Evolutionary conservation across 1,140 invertebrate species (phyloP), one percentile per base, ranked within the genome.

Genomic region (Neoseiulus cucumeris): DNA sequence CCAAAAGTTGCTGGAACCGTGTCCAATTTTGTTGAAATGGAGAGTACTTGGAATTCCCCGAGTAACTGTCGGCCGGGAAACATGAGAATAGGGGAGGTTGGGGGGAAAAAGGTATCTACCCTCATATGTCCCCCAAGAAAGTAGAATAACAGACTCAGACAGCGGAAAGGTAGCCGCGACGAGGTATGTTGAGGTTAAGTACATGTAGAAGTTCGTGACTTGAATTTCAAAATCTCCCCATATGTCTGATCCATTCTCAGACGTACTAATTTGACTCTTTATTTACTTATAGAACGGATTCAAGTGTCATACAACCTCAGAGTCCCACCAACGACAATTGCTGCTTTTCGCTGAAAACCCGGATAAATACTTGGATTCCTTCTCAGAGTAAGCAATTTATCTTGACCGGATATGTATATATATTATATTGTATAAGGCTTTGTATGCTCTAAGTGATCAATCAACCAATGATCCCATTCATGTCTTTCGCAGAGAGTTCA

Each of bases 141-240:
- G n/a, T n/a, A n/a, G n/a, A n/a, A n/a, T n/a, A n/a, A n/a, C n/a
- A n/a, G n/a, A n/a, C n/a, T n/a, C n/a, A n/a, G n/a, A n/a, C n/a
- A n/a, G n/a, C 85, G 96, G 73, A 99, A 99, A 78, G 96, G 99
- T 72, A 99, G 96, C 74, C 80, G 96, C 41, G 96, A 99, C 75
- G 92, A 95, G 73, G 75, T 75, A 70, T 68, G 66, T 44, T 2
- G 64, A 25, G 33, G 4, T 70, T 66, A 18, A 28, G 25, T 59
- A 12, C 12, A 59, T 28, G n/a, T 14, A 12, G 25, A 12, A 20
- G 25, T 28, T 59, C 22, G 12, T 28, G 12, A 28, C 12, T 59
- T 12, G 12, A 59, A 12, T 14, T 18, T 44, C 51, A 59, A 22
- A 25, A 12, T 29, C n/a, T 18, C 4, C 9, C 5, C 55, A 14